Conservation (phyloP, 2,888 invertebrate genomes). For the Anoplius nigerrimus region DNA sequence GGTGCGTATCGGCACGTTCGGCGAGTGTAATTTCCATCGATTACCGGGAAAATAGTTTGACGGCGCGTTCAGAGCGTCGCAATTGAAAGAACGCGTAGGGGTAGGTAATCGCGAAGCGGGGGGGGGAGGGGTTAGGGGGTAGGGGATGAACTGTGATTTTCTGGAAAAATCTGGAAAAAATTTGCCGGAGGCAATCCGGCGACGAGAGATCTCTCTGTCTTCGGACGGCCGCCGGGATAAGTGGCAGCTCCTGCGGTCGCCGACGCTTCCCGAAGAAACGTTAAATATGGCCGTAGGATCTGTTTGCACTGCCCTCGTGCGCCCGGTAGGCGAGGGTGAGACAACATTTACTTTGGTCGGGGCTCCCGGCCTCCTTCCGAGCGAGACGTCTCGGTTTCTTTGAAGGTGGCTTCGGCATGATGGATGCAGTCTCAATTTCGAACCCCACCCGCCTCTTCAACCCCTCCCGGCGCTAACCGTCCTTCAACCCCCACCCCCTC, state of each 20-base stretch:
- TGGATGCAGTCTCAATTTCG: conserved; percentile 56
- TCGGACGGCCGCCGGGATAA: conserved; percentile 7
- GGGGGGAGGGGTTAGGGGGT: too few species aligned
- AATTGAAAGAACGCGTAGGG: too few species aligned
- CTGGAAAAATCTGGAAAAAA: too few species aligned
- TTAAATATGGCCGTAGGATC: conserved; percentile 57
- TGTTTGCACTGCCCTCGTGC: conserved; percentile 54
- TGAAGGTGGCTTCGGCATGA: conserved; percentile 45
- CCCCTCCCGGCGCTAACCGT: background rate
- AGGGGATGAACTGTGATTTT: too few species aligned
- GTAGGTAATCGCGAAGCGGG: too few species aligned
- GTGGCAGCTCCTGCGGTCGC: conserved; percentile 28
- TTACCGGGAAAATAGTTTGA: background rate
- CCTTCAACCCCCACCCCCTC: background rate
- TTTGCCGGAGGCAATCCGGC: too few species aligned
- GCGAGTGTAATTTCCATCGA: conserved; percentile 16
- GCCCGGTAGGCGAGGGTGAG: conserved; percentile 51
- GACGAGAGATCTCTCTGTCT: too few species aligned
- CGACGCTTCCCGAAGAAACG: conserved; percentile 44
- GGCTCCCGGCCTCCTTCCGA: conserved; percentile 38
- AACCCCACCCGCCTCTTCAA: conserved; percentile 11
- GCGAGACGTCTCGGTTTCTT: conserved; percentile 47
- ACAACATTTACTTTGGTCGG: conserved; percentile 58
- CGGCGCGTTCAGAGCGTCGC: too few species aligned
- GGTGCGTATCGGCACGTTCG: conserved; percentile 26